These are phyloP conservation scores for Brachirus orientalis DNA, from an alignment of 2,113 vertebrate genomes.

Conservation along the genomic window DNA sequence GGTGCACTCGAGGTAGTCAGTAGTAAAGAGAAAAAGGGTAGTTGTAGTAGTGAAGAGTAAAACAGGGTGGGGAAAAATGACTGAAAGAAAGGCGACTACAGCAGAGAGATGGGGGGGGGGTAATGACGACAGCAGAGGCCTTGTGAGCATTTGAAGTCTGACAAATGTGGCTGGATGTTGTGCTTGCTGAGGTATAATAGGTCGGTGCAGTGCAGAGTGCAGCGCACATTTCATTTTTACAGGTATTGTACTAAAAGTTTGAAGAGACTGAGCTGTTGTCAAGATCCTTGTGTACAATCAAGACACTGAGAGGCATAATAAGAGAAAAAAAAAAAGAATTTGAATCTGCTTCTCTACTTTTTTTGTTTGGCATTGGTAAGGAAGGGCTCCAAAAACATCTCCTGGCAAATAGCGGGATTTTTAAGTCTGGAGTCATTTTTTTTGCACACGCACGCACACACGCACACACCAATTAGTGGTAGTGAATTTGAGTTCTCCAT, in stretches of 20 bases:
- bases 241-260: not conserved
- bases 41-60: not conserved
- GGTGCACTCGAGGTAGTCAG: not conserved
- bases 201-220: not conserved
- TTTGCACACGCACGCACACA: too few species aligned
- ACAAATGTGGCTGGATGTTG: conserved; percentile 29
- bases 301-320: too few species aligned
- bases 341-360: too few species aligned
- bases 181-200: conserved; percentile 11
- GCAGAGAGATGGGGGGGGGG: not conserved
- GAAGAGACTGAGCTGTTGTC: not conserved
- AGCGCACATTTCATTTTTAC: conserved; percentile 9
- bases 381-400: too few species aligned
- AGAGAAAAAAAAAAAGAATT: too few species aligned
- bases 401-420: too few species aligned
- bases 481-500: too few species aligned
- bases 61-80: not conserved
- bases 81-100: conserved; percentile 9
- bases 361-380: too few species aligned
- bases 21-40: not conserved
- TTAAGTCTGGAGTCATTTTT: too few species aligned
- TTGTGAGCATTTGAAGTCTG: conserved; percentile 26
- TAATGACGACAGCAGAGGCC: conserved; percentile 8
- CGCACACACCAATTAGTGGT: too few species aligned
- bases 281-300: too few species aligned